Percentiles rank a stretch among this genome's conserved stretches.
phyloP scores from a whole-genome alignment of 2,797 vertebrate genomes.

The Tenualosa thibaudeaui region DNA sequence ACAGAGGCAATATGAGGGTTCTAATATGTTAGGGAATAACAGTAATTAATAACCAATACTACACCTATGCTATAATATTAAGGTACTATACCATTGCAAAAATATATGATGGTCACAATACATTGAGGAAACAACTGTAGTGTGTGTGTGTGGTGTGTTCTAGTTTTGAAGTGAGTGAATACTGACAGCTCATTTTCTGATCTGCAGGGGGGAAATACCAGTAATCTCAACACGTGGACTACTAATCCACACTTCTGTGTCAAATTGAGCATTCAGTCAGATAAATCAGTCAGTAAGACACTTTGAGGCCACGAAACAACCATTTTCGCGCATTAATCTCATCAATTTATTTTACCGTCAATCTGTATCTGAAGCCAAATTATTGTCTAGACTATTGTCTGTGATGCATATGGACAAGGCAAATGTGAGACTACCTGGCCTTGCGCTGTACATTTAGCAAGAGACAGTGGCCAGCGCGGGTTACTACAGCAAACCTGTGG shows the following conservation, averaged over 20 bases:
- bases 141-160: slow-evolving; percentile 55
- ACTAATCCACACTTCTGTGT: not conserved
- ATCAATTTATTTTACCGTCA: not conserved
- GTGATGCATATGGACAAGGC: not conserved
- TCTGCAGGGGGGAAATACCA: not conserved
- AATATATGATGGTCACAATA: too few species aligned
- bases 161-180: slow-evolving; percentile 9
- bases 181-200: not conserved
- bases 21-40: too few species aligned
- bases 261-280: not conserved
- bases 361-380: not conserved
- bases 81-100: too few species aligned
- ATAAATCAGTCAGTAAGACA: too few species aligned
- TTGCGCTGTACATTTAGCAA: not conserved
- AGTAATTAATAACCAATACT: too few species aligned
- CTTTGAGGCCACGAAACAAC: not conserved
- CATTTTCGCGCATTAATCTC: not conserved
- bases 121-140: slow-evolving; percentile 67
- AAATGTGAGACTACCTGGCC: not conserved
- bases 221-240: not conserved
- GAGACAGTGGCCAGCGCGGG: not conserved
- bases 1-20: too few species aligned
- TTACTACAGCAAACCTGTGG: slow-evolving; percentile 7
- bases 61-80: too few species aligned
- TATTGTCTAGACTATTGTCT: not conserved